Evolutionary conservation across 1,140 invertebrate species (phyloP).

Genomic region (Drosophila murphyi): DNA sequence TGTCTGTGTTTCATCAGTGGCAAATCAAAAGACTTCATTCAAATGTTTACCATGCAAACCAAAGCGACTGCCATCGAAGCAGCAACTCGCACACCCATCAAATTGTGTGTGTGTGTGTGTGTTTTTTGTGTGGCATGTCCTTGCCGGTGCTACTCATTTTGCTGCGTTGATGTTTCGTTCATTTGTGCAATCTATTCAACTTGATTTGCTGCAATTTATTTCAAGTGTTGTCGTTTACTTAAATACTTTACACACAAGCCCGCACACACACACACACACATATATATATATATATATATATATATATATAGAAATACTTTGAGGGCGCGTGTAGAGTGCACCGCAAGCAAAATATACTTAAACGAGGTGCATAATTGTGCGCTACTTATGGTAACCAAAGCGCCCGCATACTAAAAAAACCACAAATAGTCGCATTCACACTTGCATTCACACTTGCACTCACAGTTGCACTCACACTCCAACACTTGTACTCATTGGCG

Average conservation of each 20-base stretch:
- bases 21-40: conserved; percentile 45
- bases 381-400: conserved; percentile 32
- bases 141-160: conserved; percentile 50
- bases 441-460: too few species aligned
- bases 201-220: conserved; percentile 82
- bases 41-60: conserved; percentile 35
- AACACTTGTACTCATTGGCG: conserved; percentile 1
- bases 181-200: conserved; percentile 80
- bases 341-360: conserved; percentile 62
- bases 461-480: not conserved
- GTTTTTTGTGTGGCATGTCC: conserved; percentile 10
- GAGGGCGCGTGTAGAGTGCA: conserved; percentile 60
- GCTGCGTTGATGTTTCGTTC: conserved; percentile 59
- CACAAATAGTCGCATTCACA: conserved; percentile 1
- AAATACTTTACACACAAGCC: conserved; percentile 60
- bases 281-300: too few species aligned
- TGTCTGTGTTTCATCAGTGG: conserved; percentile 37
- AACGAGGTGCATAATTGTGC: conserved; percentile 54
- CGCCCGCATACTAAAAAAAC: conserved; percentile 9
- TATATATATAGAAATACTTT: not conserved
- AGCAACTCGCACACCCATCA: not conserved
- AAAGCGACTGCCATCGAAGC: conserved; percentile 6
- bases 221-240: conserved; percentile 82
- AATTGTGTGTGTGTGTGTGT: conserved; percentile 21
- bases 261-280: conserved; percentile 27